Base-by-base conservation (phyloP, 1,140 invertebrate species). In the Stenopsyche tienmushanensis region DNA sequence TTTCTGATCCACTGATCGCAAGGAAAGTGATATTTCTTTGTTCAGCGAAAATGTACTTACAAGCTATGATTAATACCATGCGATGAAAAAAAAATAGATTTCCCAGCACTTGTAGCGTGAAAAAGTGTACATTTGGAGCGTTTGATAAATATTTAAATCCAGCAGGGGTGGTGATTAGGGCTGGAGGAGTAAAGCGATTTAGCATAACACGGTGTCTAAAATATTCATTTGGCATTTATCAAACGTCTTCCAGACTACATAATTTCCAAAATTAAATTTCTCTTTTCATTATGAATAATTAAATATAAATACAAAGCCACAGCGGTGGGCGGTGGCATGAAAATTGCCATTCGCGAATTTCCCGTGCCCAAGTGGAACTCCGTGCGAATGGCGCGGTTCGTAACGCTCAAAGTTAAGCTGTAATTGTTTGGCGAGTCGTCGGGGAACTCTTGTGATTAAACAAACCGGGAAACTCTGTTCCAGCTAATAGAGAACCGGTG, bases 11-110 rank as follows among this genome's bases (percentile, higher is more conserved):
- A 18, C 25, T 53, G 50, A 18, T 17, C 21, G 50, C 10, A 39
- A 34, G 52, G 52, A 55, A 55, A 55, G 52, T 55, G 26, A 55
- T 55, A 34, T 26, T 55, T 13, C 9, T 57, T 57, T 57, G n/a
- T 50, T 21, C 3, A 18, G 41, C 13, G 41, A 39, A 13, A 7
- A 13, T 44, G 3, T 44, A 15, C 18, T 13, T 44, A 3, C 18
- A 15, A 2, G 3, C 13, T 15, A 3, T 17, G 41, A 44, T 17
- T 3, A 44, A 15, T 13, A 44, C 3, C n/a, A 44, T 17, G 41
- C 41, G 41, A 44, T 44, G 41, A 44, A n/a, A n/a, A n/a, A n/a
- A n/a, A n/a, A n/a, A 44, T 44, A 44, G 7, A 7, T 39, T 39
- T 7, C 34, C 34, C 13, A 8, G 34, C 34, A 17, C 18, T 3